Conservation (phyloP, 2,113 vertebrate species). For the Coturnix japonica region DNA sequence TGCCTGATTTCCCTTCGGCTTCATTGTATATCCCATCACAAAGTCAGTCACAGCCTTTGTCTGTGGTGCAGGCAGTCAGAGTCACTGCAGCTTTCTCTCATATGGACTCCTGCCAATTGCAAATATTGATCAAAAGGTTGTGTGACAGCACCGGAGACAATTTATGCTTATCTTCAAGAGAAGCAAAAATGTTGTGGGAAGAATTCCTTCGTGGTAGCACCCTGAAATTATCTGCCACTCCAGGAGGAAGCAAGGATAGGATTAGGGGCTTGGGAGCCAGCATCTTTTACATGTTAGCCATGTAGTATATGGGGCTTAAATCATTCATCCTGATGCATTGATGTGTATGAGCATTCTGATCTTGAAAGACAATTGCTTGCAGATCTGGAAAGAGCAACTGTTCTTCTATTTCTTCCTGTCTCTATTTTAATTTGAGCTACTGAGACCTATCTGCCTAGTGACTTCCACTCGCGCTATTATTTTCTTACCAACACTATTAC, state of each 20-base stretch:
- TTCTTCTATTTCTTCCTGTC: neutral
- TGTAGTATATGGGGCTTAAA: neutral
- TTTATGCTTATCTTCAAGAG: constrained; percentile 23
- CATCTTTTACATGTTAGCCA: constrained; percentile 1
- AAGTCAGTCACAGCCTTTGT: neutral
- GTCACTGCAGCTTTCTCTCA: constrained; percentile 34
- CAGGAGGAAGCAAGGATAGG: neutral
- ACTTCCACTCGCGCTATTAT: neutral
- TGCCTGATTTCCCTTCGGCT: neutral
- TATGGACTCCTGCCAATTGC: constrained; percentile 22
- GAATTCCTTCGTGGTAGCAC: neutral
- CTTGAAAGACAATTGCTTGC: constrained; percentile 57
- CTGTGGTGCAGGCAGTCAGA: neutral
- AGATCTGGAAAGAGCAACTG: constrained; percentile 28
- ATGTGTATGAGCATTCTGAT: constrained; percentile 1
- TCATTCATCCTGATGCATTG: neutral
- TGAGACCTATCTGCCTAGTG: constrained; percentile 13
- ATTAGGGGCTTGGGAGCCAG: neutral
- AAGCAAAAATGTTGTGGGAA: constrained; percentile 25
- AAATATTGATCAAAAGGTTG: constrained; percentile 37
- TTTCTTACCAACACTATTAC: neutral
- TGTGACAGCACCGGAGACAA: constrained; percentile 30
- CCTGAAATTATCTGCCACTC: constrained; percentile 13
- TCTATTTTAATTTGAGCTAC: constrained; percentile 33
- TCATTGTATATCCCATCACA: neutral